Conservation (phyloP, 2,888 invertebrate species). For the Phorcus lineatus region DNA sequence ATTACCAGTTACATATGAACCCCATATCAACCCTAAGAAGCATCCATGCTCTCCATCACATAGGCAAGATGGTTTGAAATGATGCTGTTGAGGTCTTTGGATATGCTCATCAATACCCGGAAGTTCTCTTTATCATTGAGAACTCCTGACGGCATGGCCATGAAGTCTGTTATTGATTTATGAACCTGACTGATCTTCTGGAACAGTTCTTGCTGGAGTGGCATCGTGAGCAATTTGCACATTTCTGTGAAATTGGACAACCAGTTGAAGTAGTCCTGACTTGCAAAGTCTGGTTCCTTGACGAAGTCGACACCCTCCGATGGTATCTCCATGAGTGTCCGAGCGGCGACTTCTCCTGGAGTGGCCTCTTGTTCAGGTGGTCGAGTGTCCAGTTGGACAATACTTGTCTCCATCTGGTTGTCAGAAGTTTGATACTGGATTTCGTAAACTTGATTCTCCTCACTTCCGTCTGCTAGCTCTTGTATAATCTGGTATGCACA, state of each 20-base stretch:
- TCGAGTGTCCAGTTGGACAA: background rate
- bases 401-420: constrained; percentile 24
- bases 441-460: constrained; percentile 42
- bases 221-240: constrained; percentile 68
- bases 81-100: constrained; percentile 65
- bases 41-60: constrained; percentile 61
- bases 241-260: constrained; percentile 69
- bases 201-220: constrained; percentile 65
- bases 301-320: constrained; percentile 54
- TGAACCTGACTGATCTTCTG: constrained; percentile 73
- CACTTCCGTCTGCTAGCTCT: constrained; percentile 35
- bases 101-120: constrained; percentile 69
- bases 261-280: constrained; percentile 73
- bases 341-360: background rate
- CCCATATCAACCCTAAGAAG: background rate
- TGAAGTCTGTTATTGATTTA: constrained; percentile 70
- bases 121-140: constrained; percentile 70
- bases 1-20: too few species aligned
- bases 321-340: background rate
- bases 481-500: constrained; percentile 48
- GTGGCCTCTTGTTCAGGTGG: background rate
- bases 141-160: constrained; percentile 70
- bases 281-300: constrained; percentile 67
- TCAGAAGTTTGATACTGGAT: constrained; percentile 36
- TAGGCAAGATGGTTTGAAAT: constrained; percentile 67